These are phyloP conservation scores for Steromphala cineraria DNA, from an alignment of 2,888 invertebrate species.

Conservation along the genomic window DNA sequence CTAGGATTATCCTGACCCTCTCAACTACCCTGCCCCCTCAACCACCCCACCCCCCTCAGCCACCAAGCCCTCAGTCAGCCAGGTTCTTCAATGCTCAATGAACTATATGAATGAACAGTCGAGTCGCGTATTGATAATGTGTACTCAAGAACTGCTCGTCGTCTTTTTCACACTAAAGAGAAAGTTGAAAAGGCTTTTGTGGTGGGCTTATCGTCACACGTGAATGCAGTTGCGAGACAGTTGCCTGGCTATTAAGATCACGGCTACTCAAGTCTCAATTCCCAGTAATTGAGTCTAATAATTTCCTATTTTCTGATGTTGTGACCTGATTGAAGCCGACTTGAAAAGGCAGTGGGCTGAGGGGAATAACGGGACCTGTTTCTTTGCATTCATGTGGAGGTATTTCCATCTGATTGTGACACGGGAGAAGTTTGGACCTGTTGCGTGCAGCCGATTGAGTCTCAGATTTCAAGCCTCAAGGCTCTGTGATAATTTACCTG, in stretches of 20 bases:
- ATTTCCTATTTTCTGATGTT: constrained; percentile 16
- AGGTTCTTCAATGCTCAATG: neutral
- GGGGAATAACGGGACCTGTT: neutral
- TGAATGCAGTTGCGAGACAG: neutral
- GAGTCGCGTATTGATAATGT: neutral
- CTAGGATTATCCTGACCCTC: neutral
- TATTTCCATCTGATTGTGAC: neutral
- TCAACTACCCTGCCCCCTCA: neutral
- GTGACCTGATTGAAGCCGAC: neutral
- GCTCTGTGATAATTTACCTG: neutral
- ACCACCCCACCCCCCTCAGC: neutral
- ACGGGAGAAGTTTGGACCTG: neutral
- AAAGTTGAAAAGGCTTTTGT: neutral
- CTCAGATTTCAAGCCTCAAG: constrained; percentile 1
- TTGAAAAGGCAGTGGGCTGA: neutral
- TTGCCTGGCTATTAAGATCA: neutral
- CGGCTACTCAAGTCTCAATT: neutral
- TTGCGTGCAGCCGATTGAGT: constrained; percentile 5
- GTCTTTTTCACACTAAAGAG: neutral
- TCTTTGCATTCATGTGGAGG: neutral
- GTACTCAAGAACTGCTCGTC: constrained; percentile 13
- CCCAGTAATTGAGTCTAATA: constrained; percentile 11
- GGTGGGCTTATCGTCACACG: constrained; percentile 1
- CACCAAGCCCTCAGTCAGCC: neutral
- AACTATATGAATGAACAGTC: neutral